Evolutionary conservation across 2,888 invertebrate genomes (phyloP), one percentile per base, ranked within the genome.

Genomic region (Heliconius hortense): DNA sequence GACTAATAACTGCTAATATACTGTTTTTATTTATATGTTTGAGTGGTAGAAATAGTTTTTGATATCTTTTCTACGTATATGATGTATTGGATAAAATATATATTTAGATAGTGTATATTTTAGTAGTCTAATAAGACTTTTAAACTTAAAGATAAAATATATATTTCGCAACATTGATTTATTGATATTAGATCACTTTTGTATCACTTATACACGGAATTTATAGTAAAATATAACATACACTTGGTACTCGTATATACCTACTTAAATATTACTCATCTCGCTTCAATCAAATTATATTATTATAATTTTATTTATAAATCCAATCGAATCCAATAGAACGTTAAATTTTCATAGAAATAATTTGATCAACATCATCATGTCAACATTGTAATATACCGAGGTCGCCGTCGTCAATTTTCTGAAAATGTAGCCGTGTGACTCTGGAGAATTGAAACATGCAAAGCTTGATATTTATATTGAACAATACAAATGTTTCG

Each of bases 1-100:
- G n/a, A 70, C 72, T 77, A 78, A 78, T 76, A 85, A 90, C 89
- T 88, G 82, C 60, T 67, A 67, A 74, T 69, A 43, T 26, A 66
- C 69, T 74, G 43, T 69, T 21, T 63, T 66, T 48, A 56, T 39
- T 66, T 59, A 60, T 70, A 5, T 24, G n/a, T 35, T 18, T 59
- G 24, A 28, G 26, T 62, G 7, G 21, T 10, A 62, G 21, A 66
- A 66, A 66, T 5, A 4, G 15, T 13, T n/a, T 64, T 64, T 13
- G 2, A 64, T 26, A 60, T 60, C 1, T 60, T 31, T 64, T n/a
- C 10, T 31, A 28, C 4, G 31, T 31, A 31, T 31, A 31, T 31
- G 31, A 31, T 31, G 4, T 31, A 5, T 31, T 18, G 48, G 48
- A 18, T 18, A 2, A 48, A 15, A 15, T 18, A 18, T 1, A 56